These are phyloP conservation scores for Marmota monax DNA, from an alignment of 2,113 vertebrate species.

Conservation along the genomic window DNA sequence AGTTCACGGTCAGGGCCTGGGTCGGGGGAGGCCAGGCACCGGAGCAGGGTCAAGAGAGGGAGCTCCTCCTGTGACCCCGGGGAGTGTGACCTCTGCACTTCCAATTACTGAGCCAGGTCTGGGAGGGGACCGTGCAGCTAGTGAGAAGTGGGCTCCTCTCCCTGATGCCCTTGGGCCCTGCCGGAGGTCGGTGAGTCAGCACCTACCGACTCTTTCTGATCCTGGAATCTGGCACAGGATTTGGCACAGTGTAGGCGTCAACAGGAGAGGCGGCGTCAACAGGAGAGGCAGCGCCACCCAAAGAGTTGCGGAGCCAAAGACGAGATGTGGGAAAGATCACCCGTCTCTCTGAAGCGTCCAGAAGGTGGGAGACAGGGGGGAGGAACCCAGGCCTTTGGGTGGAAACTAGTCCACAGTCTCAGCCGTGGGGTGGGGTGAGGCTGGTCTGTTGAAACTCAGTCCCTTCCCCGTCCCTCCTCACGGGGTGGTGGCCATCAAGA, in stretches of 20 bases:
- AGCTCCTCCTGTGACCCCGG: neutral
- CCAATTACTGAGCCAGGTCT: neutral
- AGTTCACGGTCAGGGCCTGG: rapidly evolving
- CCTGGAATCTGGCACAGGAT: neutral
- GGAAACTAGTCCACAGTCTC: neutral
- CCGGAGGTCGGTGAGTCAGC: rapidly evolving
- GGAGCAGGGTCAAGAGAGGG: neutral
- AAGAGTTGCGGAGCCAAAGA: neutral
- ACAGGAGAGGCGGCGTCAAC: neutral
- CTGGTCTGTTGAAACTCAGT: neutral
- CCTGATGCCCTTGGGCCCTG: neutral
- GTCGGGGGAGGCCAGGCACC: neutral
- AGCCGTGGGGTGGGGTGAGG: rapidly evolving
- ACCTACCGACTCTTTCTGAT: rapidly evolving
- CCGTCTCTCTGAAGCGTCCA: neutral
- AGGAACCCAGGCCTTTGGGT: neutral
- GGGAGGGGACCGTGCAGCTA: neutral
- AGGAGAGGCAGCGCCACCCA: neutral
- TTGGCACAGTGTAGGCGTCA: neutral
- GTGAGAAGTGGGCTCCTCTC: neutral
- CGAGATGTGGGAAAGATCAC: neutral
- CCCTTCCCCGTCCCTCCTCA: too few relatives aligned
- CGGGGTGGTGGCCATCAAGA: too few relatives aligned
- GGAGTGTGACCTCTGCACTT: neutral
- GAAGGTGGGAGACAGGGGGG: neutral